Conservation (phyloP, 2,888 invertebrate species). For the Glaucopsyche alexis region DNA sequence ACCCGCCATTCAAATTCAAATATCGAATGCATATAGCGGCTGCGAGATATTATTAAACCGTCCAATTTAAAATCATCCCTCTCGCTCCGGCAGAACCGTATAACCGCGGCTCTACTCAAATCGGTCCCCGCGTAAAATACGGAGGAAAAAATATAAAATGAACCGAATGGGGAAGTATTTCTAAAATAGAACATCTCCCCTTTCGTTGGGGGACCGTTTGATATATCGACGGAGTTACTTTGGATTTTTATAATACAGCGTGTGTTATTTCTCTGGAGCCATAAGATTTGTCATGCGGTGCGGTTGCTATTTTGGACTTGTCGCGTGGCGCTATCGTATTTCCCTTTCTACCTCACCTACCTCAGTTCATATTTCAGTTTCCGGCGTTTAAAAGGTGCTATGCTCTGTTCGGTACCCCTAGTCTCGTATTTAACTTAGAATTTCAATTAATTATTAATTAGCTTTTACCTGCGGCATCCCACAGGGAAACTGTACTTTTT, state of each 20-base stretch:
- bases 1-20: slow-evolving; percentile 68
- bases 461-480: too few relatives aligned
- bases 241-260: slow-evolving; percentile 78
- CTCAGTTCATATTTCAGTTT: slow-evolving; percentile 59
- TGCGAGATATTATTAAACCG: slow-evolving; percentile 69
- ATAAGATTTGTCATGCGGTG: slow-evolving; percentile 78
- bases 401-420: too few relatives aligned
- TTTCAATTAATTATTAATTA: too few relatives aligned
- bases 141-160: slow-evolving; percentile 75
- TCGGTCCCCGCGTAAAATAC: slow-evolving; percentile 65
- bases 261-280: slow-evolving; percentile 75
- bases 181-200: slow-evolving; percentile 74
- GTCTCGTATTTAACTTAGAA: too few relatives aligned
- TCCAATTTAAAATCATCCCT: slow-evolving; percentile 57
- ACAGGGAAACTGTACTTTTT: too few relatives aligned
- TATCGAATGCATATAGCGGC: slow-evolving; percentile 68
- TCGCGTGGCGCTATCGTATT: slow-evolving; percentile 68
- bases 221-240: slow-evolving; percentile 75
- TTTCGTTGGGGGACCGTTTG: slow-evolving; percentile 70
- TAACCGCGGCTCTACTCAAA: slow-evolving; percentile 43
- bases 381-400: slow-evolving; percentile 40
- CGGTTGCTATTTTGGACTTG: slow-evolving; percentile 72
- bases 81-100: slow-evolving; percentile 34
- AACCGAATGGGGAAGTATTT: slow-evolving; percentile 71
- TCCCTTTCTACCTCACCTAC: slow-evolving; percentile 53